Evolutionary conservation across 1,140 invertebrate genomes (phyloP), one percentile per base, ranked within the genome.

Genomic region (Rhyzopertha dominica): DNA sequence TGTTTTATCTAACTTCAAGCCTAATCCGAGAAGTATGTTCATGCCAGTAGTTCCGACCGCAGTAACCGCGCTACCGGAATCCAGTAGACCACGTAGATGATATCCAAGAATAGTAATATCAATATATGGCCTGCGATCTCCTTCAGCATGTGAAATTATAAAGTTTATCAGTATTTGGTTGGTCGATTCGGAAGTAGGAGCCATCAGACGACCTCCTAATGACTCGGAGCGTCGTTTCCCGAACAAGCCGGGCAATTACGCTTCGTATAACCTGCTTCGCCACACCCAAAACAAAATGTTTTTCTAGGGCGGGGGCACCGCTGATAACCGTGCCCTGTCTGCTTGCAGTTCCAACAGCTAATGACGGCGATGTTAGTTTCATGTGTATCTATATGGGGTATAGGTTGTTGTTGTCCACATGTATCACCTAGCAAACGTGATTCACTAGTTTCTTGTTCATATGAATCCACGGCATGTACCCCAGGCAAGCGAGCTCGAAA

Each of bases 91-190:
- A 19, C 17, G 5, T 8, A 37, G 5, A 10, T 5, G 5, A 5
- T 19, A n/a, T 5, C 20, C 35, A 19, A 40, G 29, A 9, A 40
- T 40, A 4, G 20, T 5, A 12, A 40, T 17, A 8, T 16, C 35
- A 9, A 37, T 19, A 22, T 31, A 31, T 31, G 30, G 13, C n/a
- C 30, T 10, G 5, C 16, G 10, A 31, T 31, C 30, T 12, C 13
- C 16, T 13, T 31, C 5, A 31, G 13, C 13, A 13, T 13, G 13
- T 7, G 30, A 5, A 5, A 31, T 12, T 7, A 31, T 13, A 31
- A 12, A 31, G 16, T 31, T 14, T 7, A 12, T 7, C 13, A 7
- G 10, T 14, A 14, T 12, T 31, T 13, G 5, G 30, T 5, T 31
- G n/a, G n/a, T n/a, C n/a, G n/a, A 12, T 31, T 31, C 13, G n/a